Conservation (phyloP, 2,113 vertebrate species). For the Charina bottae region DNA sequence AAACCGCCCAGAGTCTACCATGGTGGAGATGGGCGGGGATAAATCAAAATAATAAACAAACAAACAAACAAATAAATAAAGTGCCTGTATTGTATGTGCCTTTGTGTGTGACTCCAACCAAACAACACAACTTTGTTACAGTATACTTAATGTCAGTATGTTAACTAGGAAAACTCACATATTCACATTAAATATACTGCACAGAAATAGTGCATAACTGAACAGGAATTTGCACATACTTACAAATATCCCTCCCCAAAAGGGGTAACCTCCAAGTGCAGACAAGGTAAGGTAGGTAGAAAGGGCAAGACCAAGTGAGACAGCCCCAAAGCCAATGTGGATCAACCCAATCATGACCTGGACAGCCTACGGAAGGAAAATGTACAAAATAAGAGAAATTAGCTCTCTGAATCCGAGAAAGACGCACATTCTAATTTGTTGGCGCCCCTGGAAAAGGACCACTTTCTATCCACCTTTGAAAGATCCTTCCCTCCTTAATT, state of each 20-base stretch:
- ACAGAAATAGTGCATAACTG: background rate
- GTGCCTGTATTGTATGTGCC: too few species aligned
- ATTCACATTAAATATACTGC: too few species aligned
- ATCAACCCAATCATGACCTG: conserved; percentile 29
- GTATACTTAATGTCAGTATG: too few species aligned
- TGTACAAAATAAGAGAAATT: background rate
- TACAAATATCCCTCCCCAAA: conserved; percentile 21
- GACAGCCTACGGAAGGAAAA: background rate
- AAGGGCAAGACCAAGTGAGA: fast-evolving
- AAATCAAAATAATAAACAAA: too few species aligned
- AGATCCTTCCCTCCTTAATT: background rate
- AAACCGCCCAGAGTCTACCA: too few species aligned
- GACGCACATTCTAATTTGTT: background rate
- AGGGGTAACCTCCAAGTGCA: background rate
- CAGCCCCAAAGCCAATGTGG: background rate
- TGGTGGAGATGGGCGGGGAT: too few species aligned
- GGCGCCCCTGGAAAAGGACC: background rate
- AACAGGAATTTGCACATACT: background rate
- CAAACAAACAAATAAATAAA: too few species aligned
- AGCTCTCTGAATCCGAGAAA: background rate
- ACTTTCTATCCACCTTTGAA: background rate
- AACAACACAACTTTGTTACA: too few species aligned
- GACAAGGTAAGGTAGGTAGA: fast-evolving
- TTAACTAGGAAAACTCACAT: too few species aligned
- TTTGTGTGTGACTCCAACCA: too few species aligned